Evolutionary conservation across 1,140 invertebrate genomes (phyloP).

Genomic region (Magallana gigas): DNA sequence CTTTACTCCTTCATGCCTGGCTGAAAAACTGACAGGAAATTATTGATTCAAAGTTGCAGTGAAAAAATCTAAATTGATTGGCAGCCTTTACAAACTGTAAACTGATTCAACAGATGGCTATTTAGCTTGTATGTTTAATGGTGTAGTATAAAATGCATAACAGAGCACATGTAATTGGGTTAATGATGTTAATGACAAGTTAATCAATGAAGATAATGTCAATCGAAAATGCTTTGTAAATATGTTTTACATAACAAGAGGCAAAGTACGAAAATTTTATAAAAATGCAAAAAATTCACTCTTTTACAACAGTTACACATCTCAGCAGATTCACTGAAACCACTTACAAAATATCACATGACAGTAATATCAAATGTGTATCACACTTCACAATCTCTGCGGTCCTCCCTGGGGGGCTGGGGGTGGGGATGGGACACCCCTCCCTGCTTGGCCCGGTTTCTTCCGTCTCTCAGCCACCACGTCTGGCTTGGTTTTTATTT

Average conservation of each 20-base stretch:
- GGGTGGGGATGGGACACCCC: background rate
- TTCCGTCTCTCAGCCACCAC: background rate
- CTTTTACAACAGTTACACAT: background rate
- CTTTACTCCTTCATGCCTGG: background rate
- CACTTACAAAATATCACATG: slow-evolving; percentile 16
- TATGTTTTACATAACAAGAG: background rate
- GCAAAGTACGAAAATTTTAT: slow-evolving; percentile 1
- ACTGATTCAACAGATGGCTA: too few species aligned
- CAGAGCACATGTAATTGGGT: too few species aligned
- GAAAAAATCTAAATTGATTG: too few species aligned
- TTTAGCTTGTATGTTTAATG: too few species aligned
- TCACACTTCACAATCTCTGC: slow-evolving; percentile 10
- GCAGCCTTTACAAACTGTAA: too few species aligned
- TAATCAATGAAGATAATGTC: background rate
- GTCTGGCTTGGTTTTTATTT: too few species aligned
- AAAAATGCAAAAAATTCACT: background rate
- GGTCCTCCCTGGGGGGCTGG: background rate
- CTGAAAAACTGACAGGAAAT: too few species aligned
- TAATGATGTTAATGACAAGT: too few species aligned
- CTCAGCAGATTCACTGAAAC: slow-evolving; percentile 1
- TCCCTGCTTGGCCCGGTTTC: background rate
- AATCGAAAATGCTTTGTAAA: background rate
- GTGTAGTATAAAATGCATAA: too few species aligned
- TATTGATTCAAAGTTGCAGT: too few species aligned
- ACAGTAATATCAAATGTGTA: slow-evolving; percentile 35